phyloP scores from a whole-genome alignment of 2,113 vertebrate genomes.

The Channa argus region DNA sequence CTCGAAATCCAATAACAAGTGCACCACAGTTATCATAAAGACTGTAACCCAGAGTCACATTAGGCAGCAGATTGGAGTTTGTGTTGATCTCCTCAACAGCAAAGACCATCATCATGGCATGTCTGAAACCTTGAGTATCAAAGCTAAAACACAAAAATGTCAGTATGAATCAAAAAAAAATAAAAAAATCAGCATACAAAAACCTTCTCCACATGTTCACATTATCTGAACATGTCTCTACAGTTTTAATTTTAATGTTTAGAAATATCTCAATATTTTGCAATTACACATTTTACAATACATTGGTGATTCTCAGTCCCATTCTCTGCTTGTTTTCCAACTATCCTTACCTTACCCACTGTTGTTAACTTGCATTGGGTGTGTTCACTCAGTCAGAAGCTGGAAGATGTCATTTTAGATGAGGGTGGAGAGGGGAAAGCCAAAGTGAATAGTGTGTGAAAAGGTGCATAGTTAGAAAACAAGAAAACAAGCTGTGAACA shows the following conservation, averaged over 20 bases:
- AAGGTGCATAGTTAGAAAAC: too few species aligned
- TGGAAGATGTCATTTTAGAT: too few species aligned
- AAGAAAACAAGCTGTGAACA: too few species aligned
- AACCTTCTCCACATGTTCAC: too few species aligned
- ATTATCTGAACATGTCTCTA: neutral
- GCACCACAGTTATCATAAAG: slow-evolving; percentile 78
- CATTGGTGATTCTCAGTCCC: too few species aligned
- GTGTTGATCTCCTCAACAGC: slow-evolving; percentile 78
- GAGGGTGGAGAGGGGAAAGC: too few species aligned
- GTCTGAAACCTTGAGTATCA: slow-evolving; percentile 68
- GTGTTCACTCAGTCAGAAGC: too few species aligned
- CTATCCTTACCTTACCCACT: too few species aligned
- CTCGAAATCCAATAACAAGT: slow-evolving; percentile 72
- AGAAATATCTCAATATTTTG: neutral
- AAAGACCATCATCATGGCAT: slow-evolving; percentile 76
- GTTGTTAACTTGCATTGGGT: too few species aligned
- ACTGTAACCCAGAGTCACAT: slow-evolving; percentile 74
- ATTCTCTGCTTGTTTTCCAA: too few species aligned
- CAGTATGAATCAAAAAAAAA: neutral
- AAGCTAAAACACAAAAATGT: slow-evolving; percentile 54
- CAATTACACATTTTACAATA: too few species aligned
- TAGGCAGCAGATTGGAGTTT: slow-evolving; percentile 68
- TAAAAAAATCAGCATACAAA: neutral
- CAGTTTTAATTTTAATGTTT: neutral
- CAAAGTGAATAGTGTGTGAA: too few species aligned